Evolutionary conservation across 2,888 invertebrate species (phyloP), one percentile per base, ranked within the genome.

Genomic region (Notodonta ziczac): DNA sequence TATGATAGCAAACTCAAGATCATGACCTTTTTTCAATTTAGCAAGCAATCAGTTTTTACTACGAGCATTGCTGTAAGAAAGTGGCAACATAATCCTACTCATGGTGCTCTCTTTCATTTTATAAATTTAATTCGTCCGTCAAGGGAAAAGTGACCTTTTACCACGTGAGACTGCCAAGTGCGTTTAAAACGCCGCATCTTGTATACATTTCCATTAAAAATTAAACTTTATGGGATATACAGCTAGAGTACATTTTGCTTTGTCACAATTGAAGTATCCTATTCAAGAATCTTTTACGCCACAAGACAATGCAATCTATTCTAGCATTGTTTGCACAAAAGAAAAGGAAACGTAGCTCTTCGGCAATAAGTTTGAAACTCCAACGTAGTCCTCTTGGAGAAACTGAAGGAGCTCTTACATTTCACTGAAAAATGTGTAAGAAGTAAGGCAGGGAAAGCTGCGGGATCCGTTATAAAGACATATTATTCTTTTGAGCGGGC

Each of bases 221-320:
- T 55, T 68, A 44, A 68, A 70, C 80, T 69, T 65, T 81, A 78
- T 62, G 53, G 58, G 55, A 56, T 54, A 63, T 35, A 39, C 35
- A 13, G 13, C 66, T 72, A 82, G 69, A 76, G 81, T 75, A 75
- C 63, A 73, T 65, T 78, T 80, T 84, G 60, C 66, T 74, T 61
- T 73, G 69, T 61, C 61, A 55, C 63, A 64, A 58, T 62, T 77
- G 69, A 73, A 70, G 77, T 72, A 76, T 85, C 86, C 87, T 90
- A 88, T 86, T 86, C 80, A 75, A 76, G 80, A 84, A 86, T 87
- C 88, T 90, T 90, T 89, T 89, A 90, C 88, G 85, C 80, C 80
- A 77, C 84, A 83, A 91, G 92, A 91, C 91, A 91, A 91, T 91
- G 91, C 92, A 91, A 91, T 93, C 87, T 91, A 88, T 91, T 87